Base-by-base conservation (phyloP, 2,113 vertebrate species). In the Machaerirhynchus nigripectus region DNA sequence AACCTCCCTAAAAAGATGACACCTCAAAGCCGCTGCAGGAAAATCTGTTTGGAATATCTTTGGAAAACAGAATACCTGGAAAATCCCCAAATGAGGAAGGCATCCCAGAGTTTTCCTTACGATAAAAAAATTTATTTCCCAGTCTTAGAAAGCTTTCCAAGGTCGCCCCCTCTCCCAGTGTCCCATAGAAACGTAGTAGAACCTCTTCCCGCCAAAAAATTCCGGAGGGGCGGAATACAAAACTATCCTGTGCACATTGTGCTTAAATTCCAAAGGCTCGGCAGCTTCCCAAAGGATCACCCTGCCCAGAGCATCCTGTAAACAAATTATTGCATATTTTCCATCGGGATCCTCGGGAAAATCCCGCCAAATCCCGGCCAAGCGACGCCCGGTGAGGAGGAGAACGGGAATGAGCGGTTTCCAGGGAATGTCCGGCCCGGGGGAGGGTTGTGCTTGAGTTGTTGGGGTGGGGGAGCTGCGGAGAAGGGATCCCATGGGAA, bases 291-390 rank as follows among this genome's bases (percentile, higher is more conserved):
- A 97, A 98, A 26, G 98, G 98, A 97, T 97, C 83, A 61, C 97
- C 98, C 97, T 95, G 97, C 76, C 95, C 96, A 97, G 96, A 95
- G 98, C 98, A 97, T 98, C 98, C 98, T 97, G 99, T 99, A 98
- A 99, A 99, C 98, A 98, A 98, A 96, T 99, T 99, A 99, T 99
- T 99, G 99, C 99, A 99, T 99, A 99, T 99, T 98, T 98, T 98
- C 99, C 98, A 98, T 97, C 98, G 98, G 90, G 87, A 90, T 15
- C 35, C 30, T 11, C 9, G 20, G 28, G 56, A 39, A 33, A 60
- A 60, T 26, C 52, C 84, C 64, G 11, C 37, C 1, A 14, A 33
- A 52, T 71, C 80, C 55, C 65, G 23, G 53, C 53, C 79, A 40
- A 50, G 30, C 26, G 7, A 30, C 26, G 44, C 37, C 71, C 26